These are phyloP conservation scores for Dicranocentrus wangi DNA, from an alignment of 2,888 invertebrate genomes.

Conservation along the genomic window DNA sequence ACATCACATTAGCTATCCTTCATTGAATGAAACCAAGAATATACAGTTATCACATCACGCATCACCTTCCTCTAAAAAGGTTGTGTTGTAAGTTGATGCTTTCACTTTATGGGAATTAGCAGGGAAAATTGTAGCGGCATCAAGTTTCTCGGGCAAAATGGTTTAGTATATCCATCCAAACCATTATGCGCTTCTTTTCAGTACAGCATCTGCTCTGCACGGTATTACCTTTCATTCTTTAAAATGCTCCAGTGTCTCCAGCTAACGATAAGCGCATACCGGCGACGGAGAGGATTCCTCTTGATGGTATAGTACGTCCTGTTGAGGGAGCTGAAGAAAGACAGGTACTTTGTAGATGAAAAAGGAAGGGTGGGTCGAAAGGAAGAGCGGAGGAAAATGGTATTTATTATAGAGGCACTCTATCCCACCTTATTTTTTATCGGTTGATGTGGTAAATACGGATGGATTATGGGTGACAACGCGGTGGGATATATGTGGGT, in stretches of 20 bases:
- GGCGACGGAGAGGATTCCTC: too few species aligned
- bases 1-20: conserved; percentile 27
- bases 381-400: not conserved
- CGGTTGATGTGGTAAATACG: not conserved
- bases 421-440: too few species aligned
- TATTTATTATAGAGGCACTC: not conserved
- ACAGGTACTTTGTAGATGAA: conserved; percentile 8
- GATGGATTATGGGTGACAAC: not conserved
- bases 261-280: too few species aligned
- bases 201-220: too few species aligned
- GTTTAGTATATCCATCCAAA: too few species aligned
- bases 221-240: too few species aligned
- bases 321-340: not conserved
- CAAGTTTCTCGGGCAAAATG: conserved; percentile 29
- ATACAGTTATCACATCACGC: not conserved
- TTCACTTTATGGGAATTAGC: too few species aligned
- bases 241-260: too few species aligned
- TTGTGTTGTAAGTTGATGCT: too few species aligned
- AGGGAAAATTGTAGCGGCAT: conserved; percentile 21
- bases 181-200: too few species aligned
- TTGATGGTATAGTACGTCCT: too few species aligned
- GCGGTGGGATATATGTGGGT: not conserved
- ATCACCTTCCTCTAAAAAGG: not conserved
- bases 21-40: conserved; percentile 52
- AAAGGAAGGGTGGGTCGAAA: not conserved